Conservation (phyloP, 2,113 vertebrate species). For the Python bivittatus region DNA sequence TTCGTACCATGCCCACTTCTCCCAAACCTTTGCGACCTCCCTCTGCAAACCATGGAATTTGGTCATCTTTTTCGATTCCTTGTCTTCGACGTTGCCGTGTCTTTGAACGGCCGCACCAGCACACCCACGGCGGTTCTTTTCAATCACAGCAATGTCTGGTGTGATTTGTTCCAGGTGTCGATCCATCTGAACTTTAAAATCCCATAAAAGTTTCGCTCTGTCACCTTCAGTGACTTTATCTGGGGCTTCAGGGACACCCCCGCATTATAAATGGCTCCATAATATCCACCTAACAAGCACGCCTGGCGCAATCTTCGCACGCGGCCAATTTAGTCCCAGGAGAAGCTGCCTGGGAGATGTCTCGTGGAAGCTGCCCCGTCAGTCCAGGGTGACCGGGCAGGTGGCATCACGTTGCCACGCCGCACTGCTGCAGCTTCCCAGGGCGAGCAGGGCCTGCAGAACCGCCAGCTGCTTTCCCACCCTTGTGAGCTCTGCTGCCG, state of each 20-base stretch:
- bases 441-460: not conserved
- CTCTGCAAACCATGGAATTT: not conserved
- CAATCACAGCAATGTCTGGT: too few species aligned
- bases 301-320: too few species aligned
- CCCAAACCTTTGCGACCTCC: too few species aligned
- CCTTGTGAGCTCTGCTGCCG: not conserved
- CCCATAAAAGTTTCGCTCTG: not conserved
- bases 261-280: not conserved
- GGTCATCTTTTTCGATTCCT: not conserved
- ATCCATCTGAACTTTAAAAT: not conserved
- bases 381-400: not conserved
- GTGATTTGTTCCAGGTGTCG: not conserved
- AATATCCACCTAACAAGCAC: not conserved
- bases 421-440: not conserved
- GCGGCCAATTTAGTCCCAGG: not conserved
- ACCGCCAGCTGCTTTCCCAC: not conserved
- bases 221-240: not conserved
- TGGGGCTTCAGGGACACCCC: not conserved
- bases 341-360: not conserved
- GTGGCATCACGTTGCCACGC: not conserved
- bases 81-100: not conserved
- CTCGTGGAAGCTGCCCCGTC: not conserved
- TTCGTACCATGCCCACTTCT: not conserved
- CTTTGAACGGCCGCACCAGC: not conserved
- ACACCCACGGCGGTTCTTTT: too few species aligned